Conservation (phyloP, 2,888 invertebrate genomes). For the Xylota sylvarum region DNA sequence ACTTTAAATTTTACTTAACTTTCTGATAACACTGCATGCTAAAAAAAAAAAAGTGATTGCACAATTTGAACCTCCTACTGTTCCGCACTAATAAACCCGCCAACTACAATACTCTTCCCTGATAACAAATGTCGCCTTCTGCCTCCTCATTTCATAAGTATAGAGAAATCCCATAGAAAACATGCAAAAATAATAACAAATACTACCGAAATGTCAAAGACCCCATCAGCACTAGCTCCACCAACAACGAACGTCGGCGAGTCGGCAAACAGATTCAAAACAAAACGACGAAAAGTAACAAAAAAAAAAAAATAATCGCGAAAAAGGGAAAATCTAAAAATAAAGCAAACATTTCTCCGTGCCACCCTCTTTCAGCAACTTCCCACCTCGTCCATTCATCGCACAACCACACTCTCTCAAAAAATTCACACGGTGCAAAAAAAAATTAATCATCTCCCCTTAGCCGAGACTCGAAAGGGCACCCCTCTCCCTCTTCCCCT, state of each 20-base stretch:
- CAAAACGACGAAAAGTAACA: conserved; percentile 58
- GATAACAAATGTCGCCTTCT: conserved; percentile 48
- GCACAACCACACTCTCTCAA: conserved; percentile 23
- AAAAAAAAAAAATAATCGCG: conserved; percentile 45
- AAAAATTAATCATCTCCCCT: conserved; percentile 57
- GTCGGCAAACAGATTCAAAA: conserved; percentile 64
- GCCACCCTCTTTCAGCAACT: conserved; percentile 8
- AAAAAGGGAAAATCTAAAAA: conserved; percentile 59
- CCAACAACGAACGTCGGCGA: conserved; percentile 47
- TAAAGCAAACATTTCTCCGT: conserved; percentile 44
- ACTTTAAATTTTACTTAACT: not conserved
- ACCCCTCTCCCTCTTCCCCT: not conserved
- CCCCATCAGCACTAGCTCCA: conserved; percentile 34
- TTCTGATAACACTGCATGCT: conserved; percentile 17
- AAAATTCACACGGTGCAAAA: conserved; percentile 73
- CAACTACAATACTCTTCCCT: conserved; percentile 17
- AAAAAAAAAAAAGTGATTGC: conserved; percentile 3
- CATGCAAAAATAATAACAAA: conserved; percentile 71
- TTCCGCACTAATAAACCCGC: conserved; percentile 67
- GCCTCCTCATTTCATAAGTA: not conserved
- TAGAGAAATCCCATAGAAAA: conserved; percentile 34
- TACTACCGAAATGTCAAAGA: conserved; percentile 72
- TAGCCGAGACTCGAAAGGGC: conserved; percentile 66
- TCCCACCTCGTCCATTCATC: conserved; percentile 39
- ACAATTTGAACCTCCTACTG: conserved; percentile 20